phyloP scores from a whole-genome alignment of 2,797 vertebrate genomes.

The Anguilla anguilla region DNA sequence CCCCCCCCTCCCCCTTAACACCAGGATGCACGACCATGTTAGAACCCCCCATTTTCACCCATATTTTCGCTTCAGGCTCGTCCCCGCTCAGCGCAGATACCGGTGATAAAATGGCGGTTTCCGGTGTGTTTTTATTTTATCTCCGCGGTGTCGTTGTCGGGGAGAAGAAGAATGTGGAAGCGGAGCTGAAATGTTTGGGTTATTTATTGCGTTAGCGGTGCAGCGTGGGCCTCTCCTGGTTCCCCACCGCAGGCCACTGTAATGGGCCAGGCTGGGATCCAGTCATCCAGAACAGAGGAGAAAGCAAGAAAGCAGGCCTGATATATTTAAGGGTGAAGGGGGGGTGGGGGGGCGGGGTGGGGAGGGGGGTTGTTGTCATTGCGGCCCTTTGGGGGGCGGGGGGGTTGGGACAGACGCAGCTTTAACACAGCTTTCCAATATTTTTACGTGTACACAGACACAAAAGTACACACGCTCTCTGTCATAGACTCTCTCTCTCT shows the following conservation, averaged over 20 bases:
- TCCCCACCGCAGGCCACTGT: slow-evolving; percentile 1
- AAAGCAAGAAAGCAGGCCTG: not conserved
- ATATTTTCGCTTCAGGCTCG: not conserved
- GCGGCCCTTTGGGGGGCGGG: too few species aligned
- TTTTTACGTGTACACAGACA: too few species aligned
- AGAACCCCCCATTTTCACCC: not conserved
- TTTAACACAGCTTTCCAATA: too few species aligned
- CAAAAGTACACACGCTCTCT: too few species aligned
- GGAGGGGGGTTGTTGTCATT: too few species aligned
- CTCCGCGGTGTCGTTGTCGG: slow-evolving; percentile 43
- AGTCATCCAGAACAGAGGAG: slow-evolving; percentile 15
- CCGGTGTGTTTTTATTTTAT: slow-evolving; percentile 6
- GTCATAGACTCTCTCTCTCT: too few species aligned
- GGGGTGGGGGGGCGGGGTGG: too few species aligned
- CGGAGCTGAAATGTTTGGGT: not conserved
- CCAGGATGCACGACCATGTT: not conserved
- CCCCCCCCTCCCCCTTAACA: not conserved
- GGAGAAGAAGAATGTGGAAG: not conserved
- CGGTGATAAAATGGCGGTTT: slow-evolving; percentile 35
- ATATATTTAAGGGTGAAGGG: not conserved
- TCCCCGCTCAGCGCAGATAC: slow-evolving; percentile 22
- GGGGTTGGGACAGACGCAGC: too few species aligned
- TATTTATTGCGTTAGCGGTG: slow-evolving; percentile 22
- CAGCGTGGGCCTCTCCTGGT: not conserved
- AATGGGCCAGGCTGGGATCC: slow-evolving; percentile 7